Evolutionary conservation across 1,140 invertebrate species (phyloP), one percentile per base, ranked within the genome.

Genomic region (Tetramorium parvispinum): DNA sequence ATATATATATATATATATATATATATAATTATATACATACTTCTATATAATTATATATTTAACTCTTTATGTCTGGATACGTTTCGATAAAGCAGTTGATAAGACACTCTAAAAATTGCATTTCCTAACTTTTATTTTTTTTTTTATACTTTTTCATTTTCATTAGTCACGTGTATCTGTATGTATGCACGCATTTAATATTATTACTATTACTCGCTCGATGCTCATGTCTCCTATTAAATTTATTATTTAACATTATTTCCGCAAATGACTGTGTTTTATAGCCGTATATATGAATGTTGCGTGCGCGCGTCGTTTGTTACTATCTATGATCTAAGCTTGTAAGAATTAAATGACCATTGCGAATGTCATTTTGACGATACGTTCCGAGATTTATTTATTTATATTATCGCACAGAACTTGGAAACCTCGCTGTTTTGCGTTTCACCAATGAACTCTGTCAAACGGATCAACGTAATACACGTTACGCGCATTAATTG

Each of bases 101-200:
- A 10, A 73, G 40, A 61, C 40, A 16, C 18, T 53, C 37, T 81
- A 46, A 73, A 85, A n/a, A 43, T 51, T 73, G 57, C 65, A 91
- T 87, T 85, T 91, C 37, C 49, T 13, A 46, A 59, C 81, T 65
- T 86, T 51, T 4, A 78, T 90, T 87, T 88, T 70, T 91, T 89
- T 91, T 90, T 87, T 90, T 87, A 66, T 85, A 89, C 65, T 85
- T 87, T 91, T 87, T 68, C 61, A 88, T 87, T 91, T 87, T 68
- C 61, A 88, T 77, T 46, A 61, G 53, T 59, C 43, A n/a, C 59
- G 53, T 55, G 7, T 18, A 32, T 32, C 10, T 61, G 18, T 32
- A 21, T 66, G 21, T 27, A 21, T 32, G 32, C 13, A 78, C 13
- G 43, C 13, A 8, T 37, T 40, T n/a, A n/a, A 4, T 21, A 49